Evolutionary conservation across 1,140 invertebrate genomes (phyloP).

Genomic region (Procambarus clarkii): DNA sequence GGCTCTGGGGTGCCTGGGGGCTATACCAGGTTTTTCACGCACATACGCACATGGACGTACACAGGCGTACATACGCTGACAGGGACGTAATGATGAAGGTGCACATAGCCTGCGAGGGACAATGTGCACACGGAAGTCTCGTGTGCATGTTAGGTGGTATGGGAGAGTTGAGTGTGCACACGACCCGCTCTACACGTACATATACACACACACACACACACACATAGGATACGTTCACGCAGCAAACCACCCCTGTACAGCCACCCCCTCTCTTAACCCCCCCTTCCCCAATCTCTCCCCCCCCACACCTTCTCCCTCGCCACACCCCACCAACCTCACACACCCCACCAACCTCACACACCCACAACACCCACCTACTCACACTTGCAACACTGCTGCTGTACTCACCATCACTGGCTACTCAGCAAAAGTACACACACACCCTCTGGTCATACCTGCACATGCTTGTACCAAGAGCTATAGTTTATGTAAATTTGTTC

Average conservation of each 20-base stretch:
- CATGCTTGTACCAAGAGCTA: too few species aligned
- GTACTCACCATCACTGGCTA: background rate
- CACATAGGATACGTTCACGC: slow-evolving; percentile 54
- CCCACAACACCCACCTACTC: background rate
- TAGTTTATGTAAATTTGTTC: too few species aligned
- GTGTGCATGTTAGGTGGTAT: slow-evolving; percentile 5
- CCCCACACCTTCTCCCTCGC: background rate
- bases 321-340: background rate
- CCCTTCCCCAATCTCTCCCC: background rate
- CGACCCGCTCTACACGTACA: background rate
- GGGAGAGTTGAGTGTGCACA: slow-evolving; percentile 34
- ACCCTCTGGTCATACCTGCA: too few species aligned
- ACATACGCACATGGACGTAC: slow-evolving; percentile 51
- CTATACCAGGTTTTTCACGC: slow-evolving; percentile 43
- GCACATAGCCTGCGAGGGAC: background rate
- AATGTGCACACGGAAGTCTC: slow-evolving; percentile 10
- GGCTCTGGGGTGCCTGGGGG: background rate
- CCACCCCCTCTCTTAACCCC: background rate
- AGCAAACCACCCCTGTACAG: background rate
- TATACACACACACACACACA: slow-evolving; percentile 40
- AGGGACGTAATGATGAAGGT: slow-evolving; percentile 16
- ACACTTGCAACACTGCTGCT: background rate
- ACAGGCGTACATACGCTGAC: slow-evolving; percentile 26
- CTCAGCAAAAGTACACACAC: too few species aligned
- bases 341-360: background rate